Conservation (phyloP, 2,113 vertebrate genomes). For the Gasterosteus aculeatus region DNA sequence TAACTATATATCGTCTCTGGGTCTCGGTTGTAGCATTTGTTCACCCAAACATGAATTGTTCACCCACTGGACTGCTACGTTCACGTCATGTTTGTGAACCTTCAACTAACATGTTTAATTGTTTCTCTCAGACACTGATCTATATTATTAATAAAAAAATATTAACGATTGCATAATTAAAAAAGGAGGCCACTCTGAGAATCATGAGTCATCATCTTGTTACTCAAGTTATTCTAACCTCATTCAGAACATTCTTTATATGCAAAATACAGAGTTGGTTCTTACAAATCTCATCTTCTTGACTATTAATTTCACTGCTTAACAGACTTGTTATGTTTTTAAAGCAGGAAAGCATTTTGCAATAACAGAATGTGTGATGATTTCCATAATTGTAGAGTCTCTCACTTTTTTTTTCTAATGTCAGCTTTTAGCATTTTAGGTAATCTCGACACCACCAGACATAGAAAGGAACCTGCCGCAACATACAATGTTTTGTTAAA, state of each 20-base stretch:
- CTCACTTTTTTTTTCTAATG: not conserved
- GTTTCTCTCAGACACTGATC: slow-evolving; percentile 45
- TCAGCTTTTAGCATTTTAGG: not conserved
- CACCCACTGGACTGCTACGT: not conserved
- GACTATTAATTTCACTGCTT: slow-evolving; percentile 17
- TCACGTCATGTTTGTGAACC: slow-evolving; percentile 51
- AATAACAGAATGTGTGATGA: not conserved
- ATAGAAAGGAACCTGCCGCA: not conserved
- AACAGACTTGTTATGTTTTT: not conserved
- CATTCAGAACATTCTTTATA: slow-evolving; percentile 28
- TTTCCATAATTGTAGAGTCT: not conserved
- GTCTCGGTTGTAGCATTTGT: not conserved
- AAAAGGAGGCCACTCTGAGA: slow-evolving; percentile 10
- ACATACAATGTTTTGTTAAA: slow-evolving; percentile 11
- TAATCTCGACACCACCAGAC: not conserved
- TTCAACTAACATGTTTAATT: slow-evolving; percentile 58
- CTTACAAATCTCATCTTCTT: slow-evolving; percentile 15
- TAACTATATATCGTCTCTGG: not conserved
- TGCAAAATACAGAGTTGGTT: slow-evolving; percentile 15
- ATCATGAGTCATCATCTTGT: slow-evolving; percentile 12
- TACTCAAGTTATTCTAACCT: slow-evolving; percentile 34
- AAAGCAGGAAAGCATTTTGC: slow-evolving; percentile 8
- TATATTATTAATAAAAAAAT: too few relatives aligned
- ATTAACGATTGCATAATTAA: slow-evolving; percentile 67
- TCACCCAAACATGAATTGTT: not conserved